A percentile compares a stretch with the other conserved stretches of the same genome.
phyloP scores from a whole-genome alignment of 2,888 invertebrate species.

The Calameuta filiformis region DNA sequence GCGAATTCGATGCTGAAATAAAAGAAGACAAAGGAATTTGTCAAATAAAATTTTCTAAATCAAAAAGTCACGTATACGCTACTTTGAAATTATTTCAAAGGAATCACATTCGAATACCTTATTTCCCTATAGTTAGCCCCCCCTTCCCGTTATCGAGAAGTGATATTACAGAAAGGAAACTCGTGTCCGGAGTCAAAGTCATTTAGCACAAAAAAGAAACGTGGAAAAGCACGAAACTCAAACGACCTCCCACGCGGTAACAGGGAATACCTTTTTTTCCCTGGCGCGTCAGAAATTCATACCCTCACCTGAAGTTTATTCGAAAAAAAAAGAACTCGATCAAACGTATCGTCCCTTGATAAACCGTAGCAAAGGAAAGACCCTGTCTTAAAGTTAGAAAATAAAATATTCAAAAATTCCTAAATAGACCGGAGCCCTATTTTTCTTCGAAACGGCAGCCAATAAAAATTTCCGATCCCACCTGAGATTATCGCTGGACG shows the following conservation, averaged over 20 bases:
- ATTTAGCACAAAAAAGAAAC: neutral
- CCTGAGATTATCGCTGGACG: neutral
- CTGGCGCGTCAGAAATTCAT: neutral
- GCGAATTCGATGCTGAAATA: neutral
- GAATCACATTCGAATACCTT: neutral
- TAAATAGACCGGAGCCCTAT: neutral
- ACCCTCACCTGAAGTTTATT: neutral
- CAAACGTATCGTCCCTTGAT: neutral
- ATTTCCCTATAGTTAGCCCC: neutral
- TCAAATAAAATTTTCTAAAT: neutral
- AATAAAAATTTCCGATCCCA: neutral
- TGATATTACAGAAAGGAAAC: neutral
- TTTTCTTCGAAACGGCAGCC: neutral
- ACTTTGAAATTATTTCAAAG: neutral
- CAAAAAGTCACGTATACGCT: neutral
- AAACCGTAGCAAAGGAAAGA: neutral
- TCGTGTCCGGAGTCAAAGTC: neutral
- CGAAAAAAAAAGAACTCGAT: neutral
- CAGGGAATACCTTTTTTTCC: neutral
- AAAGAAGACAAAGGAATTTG: neutral
- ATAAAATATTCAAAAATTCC: neutral
- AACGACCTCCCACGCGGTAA: neutral
- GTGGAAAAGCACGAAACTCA: neutral
- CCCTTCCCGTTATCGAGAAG: neutral
- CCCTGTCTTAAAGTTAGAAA: neutral